Base-by-base conservation (phyloP, 2,797 vertebrate genomes). In the Siniperca obscura region DNA sequence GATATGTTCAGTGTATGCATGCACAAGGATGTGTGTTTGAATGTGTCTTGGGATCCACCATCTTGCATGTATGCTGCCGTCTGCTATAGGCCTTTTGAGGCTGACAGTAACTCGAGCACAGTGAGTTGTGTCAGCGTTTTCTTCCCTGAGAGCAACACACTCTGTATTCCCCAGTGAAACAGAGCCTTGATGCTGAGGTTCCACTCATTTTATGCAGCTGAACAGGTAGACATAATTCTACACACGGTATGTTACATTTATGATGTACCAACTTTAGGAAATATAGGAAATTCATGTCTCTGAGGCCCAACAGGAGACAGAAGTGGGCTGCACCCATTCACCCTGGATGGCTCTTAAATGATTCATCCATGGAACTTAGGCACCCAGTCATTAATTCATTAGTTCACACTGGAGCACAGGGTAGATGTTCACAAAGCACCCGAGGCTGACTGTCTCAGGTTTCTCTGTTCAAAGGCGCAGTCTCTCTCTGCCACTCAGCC, bases 311-410 rank as follows among this genome's bases (percentile, higher is more conserved):
- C 40, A 76, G 57, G 2, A 84, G 60, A 84, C 65, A 79, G 55
- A 75, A 59, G 60, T 53, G n/a, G 60, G 73, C 56, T 84, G 74
- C 46, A 79, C 40, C 34, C 42, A 67, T 85, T 89, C 67, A 86
- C 56, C 72, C 57, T 25, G 60, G 76, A 78, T 76, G 62, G 70
- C 83, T 87, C 85, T 87, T 94, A 87, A 95, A 94, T 92, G 90
- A 94, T 94, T 94, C 74, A 94, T 93, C 79, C 55, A 59, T 91
- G 92, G 81, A 93, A 92, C 84, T 52, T 72, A 57, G 87, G 86
- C 81, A 85, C 77, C 68, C 70, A 70, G 91, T 92, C 90, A 93
- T 92, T 92, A 88, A 94, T 95, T 92, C 80, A 93, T 94, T 87
- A 92, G 90, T 88, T 92, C 82, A 87, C 86, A 84, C 74, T 75